phyloP scores from a whole-genome alignment of 2,888 invertebrate genomes.

The Spisula solida region DNA sequence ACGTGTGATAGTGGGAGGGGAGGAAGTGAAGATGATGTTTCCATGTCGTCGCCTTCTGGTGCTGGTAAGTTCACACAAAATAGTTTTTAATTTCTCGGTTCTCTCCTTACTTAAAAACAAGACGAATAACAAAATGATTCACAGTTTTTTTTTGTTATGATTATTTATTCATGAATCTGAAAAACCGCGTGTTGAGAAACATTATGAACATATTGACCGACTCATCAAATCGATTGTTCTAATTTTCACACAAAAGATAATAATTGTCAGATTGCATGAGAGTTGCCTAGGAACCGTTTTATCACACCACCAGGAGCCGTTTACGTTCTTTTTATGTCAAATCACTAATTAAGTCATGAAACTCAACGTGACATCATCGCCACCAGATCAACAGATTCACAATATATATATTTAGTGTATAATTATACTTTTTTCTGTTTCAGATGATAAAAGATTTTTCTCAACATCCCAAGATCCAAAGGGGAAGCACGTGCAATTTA shows the following conservation, averaged over 20 bases:
- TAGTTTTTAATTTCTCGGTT: not conserved
- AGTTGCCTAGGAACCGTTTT: constrained; percentile 5
- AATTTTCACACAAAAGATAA: not conserved
- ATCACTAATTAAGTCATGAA: not conserved
- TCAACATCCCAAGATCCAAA: constrained; percentile 52
- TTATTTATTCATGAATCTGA: constrained; percentile 1
- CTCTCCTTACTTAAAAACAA: too few species aligned
- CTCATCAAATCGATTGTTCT: not conserved
- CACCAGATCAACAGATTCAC: not conserved
- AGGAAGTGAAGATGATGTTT: constrained; percentile 76
- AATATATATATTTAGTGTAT: not conserved
- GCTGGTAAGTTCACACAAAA: constrained; percentile 46
- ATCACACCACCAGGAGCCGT: not conserved
- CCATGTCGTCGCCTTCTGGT: constrained; percentile 62
- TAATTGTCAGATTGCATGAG: not conserved
- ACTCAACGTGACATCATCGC: not conserved
- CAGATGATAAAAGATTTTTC: constrained; percentile 63
- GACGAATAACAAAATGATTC: not conserved
- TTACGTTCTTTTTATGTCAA: constrained; percentile 12
- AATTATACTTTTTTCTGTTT: constrained; percentile 23
- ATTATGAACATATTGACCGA: not conserved
- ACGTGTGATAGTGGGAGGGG: constrained; percentile 76
- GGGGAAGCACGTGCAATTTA: constrained; percentile 49
- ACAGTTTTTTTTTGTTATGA: not conserved
- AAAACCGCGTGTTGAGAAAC: not conserved